Base-by-base conservation (phyloP, 2,797 vertebrate genomes). In the Brotula barbata region DNA sequence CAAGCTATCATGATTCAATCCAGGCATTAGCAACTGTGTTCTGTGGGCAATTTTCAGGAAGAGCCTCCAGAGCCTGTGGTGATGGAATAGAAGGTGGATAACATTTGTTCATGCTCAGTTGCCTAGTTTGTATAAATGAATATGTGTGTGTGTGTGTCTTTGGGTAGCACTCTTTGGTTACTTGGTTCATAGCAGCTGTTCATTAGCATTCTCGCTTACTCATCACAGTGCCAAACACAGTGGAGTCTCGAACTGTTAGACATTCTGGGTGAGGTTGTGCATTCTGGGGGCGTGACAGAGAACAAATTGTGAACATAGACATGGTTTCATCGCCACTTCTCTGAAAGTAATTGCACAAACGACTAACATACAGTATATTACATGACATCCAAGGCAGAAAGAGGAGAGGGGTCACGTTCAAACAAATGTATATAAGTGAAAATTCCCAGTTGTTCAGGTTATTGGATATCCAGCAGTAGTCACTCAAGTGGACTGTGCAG, bases 131-230 rank as follows among this genome's bases (percentile, higher is more conserved):
- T 47, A 37, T 59, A 28, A 66, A 33, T 67, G 52, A 46, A 42
- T 58, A 39, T 22, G 36, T 23, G 37, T 33, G 36, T 23, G 37
- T 33, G 53, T 46, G 47, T 51, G 42, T 66, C 51, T 60, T 28
- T 28, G 63, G 64, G 54, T 44, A 63, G 14, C 69, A 77, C 70
- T 62, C 58, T 73, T 74, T 73, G 63, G 66, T 68, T 54, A 73
- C 55, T 71, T 69, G 60, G 58, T 66, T 84, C 10, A 41, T 65
- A 65, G 81, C 79, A 87, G 83, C 72, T 80, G 71, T 75, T 86
- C 20, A 67, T 76, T 57, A 80, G 55, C 61, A 57, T 12, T 64
- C 34, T 13, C 48, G 56, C 58, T 79, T 65, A 71, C 73, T 82
- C 64, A 20, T 23, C 77, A 72, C 59, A 13, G 31, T 75, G 68